phyloP scores from a whole-genome alignment of 1,140 invertebrate genomes.

The Neodiprion lecontei region DNA sequence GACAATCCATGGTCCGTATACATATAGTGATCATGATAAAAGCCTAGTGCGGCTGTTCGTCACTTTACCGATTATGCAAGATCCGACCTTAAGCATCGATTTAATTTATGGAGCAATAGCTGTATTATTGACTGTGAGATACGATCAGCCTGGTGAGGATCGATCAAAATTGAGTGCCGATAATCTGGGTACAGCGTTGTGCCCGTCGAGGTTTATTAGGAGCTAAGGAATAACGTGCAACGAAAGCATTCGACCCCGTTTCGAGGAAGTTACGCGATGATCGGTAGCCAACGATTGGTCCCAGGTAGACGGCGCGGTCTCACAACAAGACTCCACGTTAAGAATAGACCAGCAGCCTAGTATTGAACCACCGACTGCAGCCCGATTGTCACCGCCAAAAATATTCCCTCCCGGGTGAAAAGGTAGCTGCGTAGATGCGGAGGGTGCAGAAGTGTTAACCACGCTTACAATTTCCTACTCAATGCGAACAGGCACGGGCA shows the following conservation, averaged over 20 bases:
- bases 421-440: not conserved
- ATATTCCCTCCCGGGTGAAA: not conserved
- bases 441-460: not conserved
- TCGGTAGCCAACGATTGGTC: not conserved
- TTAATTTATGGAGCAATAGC: not conserved
- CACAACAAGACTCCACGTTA: not conserved
- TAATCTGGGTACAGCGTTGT: too few relatives aligned
- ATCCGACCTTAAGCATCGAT: not conserved
- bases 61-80: not conserved
- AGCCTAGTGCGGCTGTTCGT: not conserved
- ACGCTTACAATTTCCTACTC: not conserved
- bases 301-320: not conserved
- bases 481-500: too few relatives aligned
- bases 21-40: not conserved
- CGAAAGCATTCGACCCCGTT: not conserved
- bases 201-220: too few relatives aligned
- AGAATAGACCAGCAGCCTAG: not conserved
- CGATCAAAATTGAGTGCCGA: not conserved
- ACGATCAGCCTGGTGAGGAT: not conserved
- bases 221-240: not conserved
- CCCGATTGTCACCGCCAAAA: constrained; percentile 1
- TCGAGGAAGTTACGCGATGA: not conserved
- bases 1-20: not conserved
- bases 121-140: not conserved
- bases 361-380: not conserved